phyloP scores from a whole-genome alignment of 2,888 invertebrate genomes.

The Trichopria drosophilae region DNA sequence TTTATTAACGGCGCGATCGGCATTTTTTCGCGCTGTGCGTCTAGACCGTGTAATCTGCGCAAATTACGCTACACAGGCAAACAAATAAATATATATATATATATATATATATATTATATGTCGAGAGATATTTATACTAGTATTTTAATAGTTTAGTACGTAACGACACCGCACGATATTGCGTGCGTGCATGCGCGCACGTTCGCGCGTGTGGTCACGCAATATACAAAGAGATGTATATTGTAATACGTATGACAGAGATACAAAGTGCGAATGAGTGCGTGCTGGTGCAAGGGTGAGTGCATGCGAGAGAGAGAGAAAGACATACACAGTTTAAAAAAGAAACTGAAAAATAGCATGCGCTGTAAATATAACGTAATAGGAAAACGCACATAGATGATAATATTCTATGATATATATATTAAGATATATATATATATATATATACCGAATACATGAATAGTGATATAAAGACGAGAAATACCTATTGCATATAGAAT shows the following conservation, averaged over 20 bases:
- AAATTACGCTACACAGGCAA: slow-evolving; percentile 42
- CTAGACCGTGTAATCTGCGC: no score
- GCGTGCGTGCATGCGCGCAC: no score
- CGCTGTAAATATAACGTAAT: slow-evolving; percentile 52
- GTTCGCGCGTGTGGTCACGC: no score
- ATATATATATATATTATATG: slow-evolving; percentile 44
- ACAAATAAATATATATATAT: slow-evolving; percentile 49
- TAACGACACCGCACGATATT: slow-evolving; percentile 45
- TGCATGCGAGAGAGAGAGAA: slow-evolving; percentile 17
- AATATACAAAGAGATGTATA: slow-evolving; percentile 32
- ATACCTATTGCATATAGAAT: slow-evolving; percentile 28
- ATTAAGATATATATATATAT: slow-evolving; percentile 18
- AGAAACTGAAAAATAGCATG: slow-evolving; percentile 37
- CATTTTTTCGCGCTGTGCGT: no score
- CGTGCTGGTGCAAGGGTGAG: slow-evolving; percentile 2
- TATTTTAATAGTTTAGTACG: slow-evolving; percentile 57
- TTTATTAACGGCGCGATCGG: slow-evolving; percentile 33
- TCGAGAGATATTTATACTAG: slow-evolving; percentile 58
- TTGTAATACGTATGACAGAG: slow-evolving; percentile 10
- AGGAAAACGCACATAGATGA: slow-evolving; percentile 47
- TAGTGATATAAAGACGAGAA: slow-evolving; percentile 27
- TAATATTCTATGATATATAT: slow-evolving; percentile 49
- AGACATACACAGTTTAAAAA: slow-evolving; percentile 26
- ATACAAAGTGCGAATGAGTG: background rate
- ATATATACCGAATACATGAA: slow-evolving; percentile 26